These are phyloP conservation scores for Sweltsa coloradensis DNA, from an alignment of 1,140 invertebrate genomes.

Conservation along the genomic window DNA sequence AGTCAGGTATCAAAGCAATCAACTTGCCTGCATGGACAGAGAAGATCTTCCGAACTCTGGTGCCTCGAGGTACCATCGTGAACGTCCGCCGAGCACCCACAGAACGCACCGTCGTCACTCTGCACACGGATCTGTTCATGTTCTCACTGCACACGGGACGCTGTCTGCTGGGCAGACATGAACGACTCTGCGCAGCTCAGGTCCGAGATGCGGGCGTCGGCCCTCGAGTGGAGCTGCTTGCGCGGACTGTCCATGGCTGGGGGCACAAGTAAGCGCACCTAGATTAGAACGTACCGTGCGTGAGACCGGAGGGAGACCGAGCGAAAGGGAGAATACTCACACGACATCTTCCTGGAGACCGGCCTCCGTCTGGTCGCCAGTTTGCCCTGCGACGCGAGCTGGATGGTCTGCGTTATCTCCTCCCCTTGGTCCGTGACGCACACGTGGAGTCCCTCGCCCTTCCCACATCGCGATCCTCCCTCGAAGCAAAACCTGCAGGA, in stretches of 20 bases:
- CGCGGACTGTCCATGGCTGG: constrained; percentile 44
- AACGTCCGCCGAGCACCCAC: constrained; percentile 9
- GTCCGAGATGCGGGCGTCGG: constrained; percentile 46
- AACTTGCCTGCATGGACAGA: constrained; percentile 10
- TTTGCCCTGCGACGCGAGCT: constrained; percentile 59
- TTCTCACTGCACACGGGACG: constrained; percentile 2
- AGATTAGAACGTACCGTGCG: not conserved
- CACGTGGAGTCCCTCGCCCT: constrained; percentile 68
- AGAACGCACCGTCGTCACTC: constrained; percentile 26
- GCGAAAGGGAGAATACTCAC: constrained; percentile 24
- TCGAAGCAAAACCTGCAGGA: constrained; percentile 84
- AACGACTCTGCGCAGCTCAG: constrained; percentile 32
- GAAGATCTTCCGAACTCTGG: constrained; percentile 32
- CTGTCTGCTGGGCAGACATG: no score
- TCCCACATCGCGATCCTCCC: constrained; percentile 75
- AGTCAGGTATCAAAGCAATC: no score
- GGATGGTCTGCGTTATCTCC: constrained; percentile 56
- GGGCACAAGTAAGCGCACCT: constrained; percentile 10
- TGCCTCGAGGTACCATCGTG: constrained; percentile 18
- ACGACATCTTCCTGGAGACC: constrained; percentile 37
- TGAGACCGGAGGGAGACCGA: not conserved
- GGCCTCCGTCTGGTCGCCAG: constrained; percentile 41
- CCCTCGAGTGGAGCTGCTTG: constrained; percentile 34
- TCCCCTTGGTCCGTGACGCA: constrained; percentile 64
- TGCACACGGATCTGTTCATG: constrained; percentile 8